Conservation (phyloP, 2,888 invertebrate species). For the Volucella inanis region DNA sequence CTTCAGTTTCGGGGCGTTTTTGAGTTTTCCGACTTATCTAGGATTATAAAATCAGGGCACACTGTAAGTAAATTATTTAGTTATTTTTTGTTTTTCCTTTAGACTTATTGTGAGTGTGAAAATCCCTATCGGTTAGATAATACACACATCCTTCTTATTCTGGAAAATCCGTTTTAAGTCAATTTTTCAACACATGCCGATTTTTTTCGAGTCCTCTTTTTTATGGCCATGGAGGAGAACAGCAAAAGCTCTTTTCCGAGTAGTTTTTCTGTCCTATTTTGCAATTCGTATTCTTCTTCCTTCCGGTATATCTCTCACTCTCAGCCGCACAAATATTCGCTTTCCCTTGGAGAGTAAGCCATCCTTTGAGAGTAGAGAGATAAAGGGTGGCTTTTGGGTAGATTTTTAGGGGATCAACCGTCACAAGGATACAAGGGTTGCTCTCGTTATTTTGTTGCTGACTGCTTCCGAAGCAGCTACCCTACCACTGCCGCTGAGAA, state of each 20-base stretch:
- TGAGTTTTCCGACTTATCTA: neutral
- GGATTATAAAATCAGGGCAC: constrained; percentile 54
- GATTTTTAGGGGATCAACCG: constrained; percentile 12
- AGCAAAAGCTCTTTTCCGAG: constrained; percentile 23
- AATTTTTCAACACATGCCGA: constrained; percentile 48
- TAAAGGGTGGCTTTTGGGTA: constrained; percentile 11
- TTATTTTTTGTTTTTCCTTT: constrained; percentile 12
- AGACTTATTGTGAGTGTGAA: constrained; percentile 16
- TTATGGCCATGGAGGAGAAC: constrained; percentile 15
- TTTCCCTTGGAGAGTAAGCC: constrained; percentile 29
- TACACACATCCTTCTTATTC: constrained; percentile 9
- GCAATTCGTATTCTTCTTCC: constrained; percentile 26
- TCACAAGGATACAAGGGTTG: constrained; percentile 33
- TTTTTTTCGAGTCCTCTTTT: constrained; percentile 12
- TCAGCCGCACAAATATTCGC: neutral
- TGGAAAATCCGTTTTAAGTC: constrained; percentile 8
- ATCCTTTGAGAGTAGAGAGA: constrained; percentile 9
- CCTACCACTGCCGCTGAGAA: neutral
- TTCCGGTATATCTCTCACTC: constrained; percentile 34
- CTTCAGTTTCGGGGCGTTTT: too few relatives aligned
- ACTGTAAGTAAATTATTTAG: constrained; percentile 55
- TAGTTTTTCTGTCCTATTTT: too few relatives aligned
- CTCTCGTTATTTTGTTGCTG: neutral
- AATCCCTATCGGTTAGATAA: constrained; percentile 48
- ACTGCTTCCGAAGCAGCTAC: too few relatives aligned